A percentile compares a stretch with the other conserved stretches of the same genome.
phyloP scores from a whole-genome alignment of 92 coral and sea anemone species.

The Heliopora coerulea region DNA sequence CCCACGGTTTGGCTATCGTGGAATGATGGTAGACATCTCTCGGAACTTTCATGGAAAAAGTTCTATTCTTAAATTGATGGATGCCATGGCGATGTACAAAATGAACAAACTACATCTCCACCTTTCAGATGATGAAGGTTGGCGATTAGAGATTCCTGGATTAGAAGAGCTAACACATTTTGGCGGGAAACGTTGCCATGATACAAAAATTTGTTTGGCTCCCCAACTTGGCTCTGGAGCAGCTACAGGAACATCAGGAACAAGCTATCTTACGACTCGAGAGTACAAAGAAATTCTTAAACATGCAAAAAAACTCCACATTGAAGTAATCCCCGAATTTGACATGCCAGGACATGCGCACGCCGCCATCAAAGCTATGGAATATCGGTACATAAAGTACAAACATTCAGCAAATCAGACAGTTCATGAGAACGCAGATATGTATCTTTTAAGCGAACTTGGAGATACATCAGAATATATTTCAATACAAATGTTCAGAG shows the following conservation, averaged over 20 bases:
- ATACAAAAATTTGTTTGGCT: slow-evolving; percentile 64
- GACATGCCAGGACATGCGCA: slow-evolving; percentile 99
- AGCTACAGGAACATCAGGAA: slow-evolving; percentile 79
- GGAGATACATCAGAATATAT: slow-evolving; percentile 79
- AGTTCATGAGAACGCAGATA: slow-evolving; percentile 65
- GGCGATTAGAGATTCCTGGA: slow-evolving; percentile 94
- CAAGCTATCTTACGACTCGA: slow-evolving; percentile 79
- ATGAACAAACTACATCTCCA: slow-evolving; percentile 89
- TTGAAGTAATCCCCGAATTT: slow-evolving; percentile 93
- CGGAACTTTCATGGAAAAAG: slow-evolving; percentile 79
- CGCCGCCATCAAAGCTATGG: slow-evolving; percentile 94
- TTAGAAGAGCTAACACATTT: slow-evolving; percentile 66
- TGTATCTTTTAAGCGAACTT: slow-evolving; percentile 76
- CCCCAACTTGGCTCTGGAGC: slow-evolving; percentile 98
- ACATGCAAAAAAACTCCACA: slow-evolving; percentile 73
- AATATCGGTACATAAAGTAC: slow-evolving; percentile 57
- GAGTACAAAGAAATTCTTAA: slow-evolving; percentile 84
- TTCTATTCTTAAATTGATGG: slow-evolving; percentile 69
- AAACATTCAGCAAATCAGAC: slow-evolving; percentile 44
- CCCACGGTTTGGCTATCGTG: slow-evolving; percentile 82
- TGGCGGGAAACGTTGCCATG: slow-evolving; percentile 85
- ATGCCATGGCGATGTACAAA: slow-evolving; percentile 92
- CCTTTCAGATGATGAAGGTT: slow-evolving; percentile 90
- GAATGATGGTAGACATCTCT: slow-evolving; percentile 88
- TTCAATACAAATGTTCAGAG: slow-evolving; percentile 88